These are phyloP conservation scores for Bugulina stolonifera DNA, from an alignment of 2,888 invertebrate species.

Conservation along the genomic window DNA sequence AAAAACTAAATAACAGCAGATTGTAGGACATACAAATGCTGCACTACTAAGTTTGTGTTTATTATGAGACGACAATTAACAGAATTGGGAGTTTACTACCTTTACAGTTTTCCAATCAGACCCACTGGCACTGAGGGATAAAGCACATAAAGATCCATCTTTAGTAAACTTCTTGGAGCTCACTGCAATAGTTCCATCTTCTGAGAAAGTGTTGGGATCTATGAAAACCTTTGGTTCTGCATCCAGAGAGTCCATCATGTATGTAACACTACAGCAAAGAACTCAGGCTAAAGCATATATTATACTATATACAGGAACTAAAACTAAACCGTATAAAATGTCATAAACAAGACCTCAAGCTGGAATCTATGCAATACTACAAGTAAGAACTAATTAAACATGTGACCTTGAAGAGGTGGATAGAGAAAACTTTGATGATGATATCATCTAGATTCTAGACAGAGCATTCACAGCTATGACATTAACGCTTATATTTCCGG, in stretches of 20 bases:
- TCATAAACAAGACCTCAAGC: no score
- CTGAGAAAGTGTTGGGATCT: constrained; percentile 87
- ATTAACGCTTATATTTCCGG: neutral
- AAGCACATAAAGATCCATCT: constrained; percentile 82
- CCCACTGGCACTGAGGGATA: constrained; percentile 83
- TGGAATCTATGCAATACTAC: no score
- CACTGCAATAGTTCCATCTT: constrained; percentile 60
- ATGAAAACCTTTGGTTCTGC: constrained; percentile 72
- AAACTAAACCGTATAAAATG: no score
- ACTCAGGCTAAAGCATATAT: neutral
- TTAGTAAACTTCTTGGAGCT: constrained; percentile 61
- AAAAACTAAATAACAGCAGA: no score
- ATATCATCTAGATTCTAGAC: no score
- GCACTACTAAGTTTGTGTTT: no score
- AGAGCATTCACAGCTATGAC: no score
- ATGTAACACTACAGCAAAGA: constrained; percentile 68
- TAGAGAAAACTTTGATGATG: no score
- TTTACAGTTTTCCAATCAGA: constrained; percentile 91
- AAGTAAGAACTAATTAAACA: no score
- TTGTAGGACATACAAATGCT: no score
- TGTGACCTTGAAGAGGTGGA: no score
- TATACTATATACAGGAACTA: neutral
- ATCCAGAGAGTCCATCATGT: constrained; percentile 73
- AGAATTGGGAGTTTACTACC: constrained; percentile 40
- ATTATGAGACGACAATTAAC: no score